These are phyloP conservation scores for Drosophila varians DNA, from an alignment of 1,140 invertebrate genomes.

Conservation along the genomic window DNA sequence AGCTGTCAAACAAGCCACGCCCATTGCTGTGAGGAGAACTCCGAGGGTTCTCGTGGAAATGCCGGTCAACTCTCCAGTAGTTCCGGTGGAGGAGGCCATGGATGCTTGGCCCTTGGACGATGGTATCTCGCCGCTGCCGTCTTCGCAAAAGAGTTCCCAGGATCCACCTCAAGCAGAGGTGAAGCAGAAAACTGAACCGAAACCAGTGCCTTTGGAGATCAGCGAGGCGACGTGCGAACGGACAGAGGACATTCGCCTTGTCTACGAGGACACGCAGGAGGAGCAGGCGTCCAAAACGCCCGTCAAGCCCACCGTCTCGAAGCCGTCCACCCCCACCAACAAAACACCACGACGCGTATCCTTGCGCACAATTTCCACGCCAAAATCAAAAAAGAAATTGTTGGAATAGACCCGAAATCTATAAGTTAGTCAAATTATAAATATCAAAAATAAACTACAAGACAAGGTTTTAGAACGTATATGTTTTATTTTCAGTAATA, in stretches of 20 bases:
- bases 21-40: constrained; percentile 71
- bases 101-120: constrained; percentile 81
- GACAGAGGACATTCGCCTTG: constrained; percentile 88
- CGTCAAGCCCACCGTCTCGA: constrained; percentile 25
- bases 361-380: constrained; percentile 90
- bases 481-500: neutral
- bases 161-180: constrained; percentile 4
- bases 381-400: constrained; percentile 87
- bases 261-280: constrained; percentile 86
- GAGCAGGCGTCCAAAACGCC: constrained; percentile 38
- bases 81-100: constrained; percentile 77
- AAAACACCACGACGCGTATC: constrained; percentile 88
- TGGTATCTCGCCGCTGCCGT: constrained; percentile 21
- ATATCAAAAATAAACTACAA: constrained; percentile 20
- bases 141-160: constrained; percentile 1
- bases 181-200: constrained; percentile 52
- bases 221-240: constrained; percentile 80
- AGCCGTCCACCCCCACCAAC: constrained; percentile 58
- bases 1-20: constrained; percentile 63
- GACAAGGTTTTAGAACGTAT: neutral
- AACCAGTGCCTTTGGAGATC: constrained; percentile 60
- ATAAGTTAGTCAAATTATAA: constrained; percentile 43
- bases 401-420: constrained; percentile 51
- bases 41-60: constrained; percentile 59
- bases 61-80: constrained; percentile 59